phyloP scores from a whole-genome alignment of 2,797 vertebrate species.

The Malurus leucopterus region DNA sequence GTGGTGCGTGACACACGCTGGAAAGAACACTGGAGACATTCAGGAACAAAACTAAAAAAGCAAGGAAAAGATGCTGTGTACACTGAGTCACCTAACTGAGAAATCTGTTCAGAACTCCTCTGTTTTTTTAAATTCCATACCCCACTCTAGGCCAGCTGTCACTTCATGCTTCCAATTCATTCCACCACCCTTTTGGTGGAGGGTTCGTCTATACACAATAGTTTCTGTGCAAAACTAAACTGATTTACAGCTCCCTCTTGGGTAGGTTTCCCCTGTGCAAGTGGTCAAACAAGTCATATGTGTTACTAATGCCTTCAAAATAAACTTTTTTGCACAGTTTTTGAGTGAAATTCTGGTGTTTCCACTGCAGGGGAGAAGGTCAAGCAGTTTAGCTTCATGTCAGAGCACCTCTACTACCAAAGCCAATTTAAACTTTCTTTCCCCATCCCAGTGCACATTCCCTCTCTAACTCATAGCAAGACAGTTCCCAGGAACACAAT shows the following conservation, averaged over 20 bases:
- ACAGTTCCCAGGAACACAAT: neutral
- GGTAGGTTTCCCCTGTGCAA: neutral
- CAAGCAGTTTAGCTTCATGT: neutral
- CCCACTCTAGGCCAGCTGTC: neutral
- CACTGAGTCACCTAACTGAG: slow-evolving; percentile 30
- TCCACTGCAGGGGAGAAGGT: neutral
- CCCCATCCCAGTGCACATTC: neutral
- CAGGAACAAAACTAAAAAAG: slow-evolving; percentile 2
- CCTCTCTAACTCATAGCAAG: neutral
- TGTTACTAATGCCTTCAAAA: neutral
- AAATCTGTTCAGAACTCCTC: neutral
- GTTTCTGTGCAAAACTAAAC: neutral
- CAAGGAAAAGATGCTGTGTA: neutral
- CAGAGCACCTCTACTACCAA: neutral
- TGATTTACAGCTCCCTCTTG: neutral
- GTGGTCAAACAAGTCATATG: neutral
- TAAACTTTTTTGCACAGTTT: neutral
- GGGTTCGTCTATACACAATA: fast-evolving
- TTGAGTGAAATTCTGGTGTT: neutral
- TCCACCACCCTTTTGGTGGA: neutral
- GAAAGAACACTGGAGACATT: slow-evolving; percentile 8
- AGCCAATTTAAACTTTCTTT: neutral
- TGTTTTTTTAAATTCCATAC: neutral
- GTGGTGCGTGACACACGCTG: neutral
- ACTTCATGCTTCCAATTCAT: neutral